Conservation (phyloP, 2,113 vertebrate species). For the Apteryx owenii region DNA sequence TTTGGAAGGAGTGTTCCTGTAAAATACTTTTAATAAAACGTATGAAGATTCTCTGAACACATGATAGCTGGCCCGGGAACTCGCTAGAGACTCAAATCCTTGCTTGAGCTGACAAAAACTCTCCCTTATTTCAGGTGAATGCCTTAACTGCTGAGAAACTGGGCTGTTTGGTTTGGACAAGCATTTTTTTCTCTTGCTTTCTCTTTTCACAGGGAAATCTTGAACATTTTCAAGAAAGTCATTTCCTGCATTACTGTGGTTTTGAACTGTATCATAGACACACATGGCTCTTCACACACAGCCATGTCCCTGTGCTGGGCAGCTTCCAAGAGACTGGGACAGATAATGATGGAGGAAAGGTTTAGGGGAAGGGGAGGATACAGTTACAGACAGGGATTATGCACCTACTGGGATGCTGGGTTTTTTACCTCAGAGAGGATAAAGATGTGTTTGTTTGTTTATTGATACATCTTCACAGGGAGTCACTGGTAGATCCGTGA, state of each 20-base stretch:
- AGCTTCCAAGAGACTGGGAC: background rate
- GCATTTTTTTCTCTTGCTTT: background rate
- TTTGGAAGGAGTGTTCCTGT: conserved; percentile 12
- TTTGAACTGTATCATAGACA: background rate
- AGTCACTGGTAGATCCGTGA: background rate
- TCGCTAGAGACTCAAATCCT: background rate
- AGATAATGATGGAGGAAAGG: background rate
- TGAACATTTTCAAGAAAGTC: background rate
- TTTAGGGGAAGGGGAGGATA: background rate
- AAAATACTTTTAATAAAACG: conserved; percentile 42
- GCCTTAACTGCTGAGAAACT: background rate
- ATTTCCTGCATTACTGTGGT: conserved; percentile 4
- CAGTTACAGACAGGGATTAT: background rate
- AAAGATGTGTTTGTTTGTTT: background rate
- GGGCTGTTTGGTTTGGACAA: background rate
- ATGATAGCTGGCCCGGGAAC: background rate
- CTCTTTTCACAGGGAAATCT: background rate
- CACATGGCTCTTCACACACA: background rate
- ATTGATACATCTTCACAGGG: background rate
- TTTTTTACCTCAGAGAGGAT: background rate
- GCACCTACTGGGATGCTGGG: background rate
- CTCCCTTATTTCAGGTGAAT: background rate
- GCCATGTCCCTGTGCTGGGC: background rate
- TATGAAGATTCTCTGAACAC: background rate
- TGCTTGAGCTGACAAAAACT: background rate